Percentiles rank a stretch among this genome's conserved stretches.
Evolutionary conservation across 2,113 vertebrate genomes (phyloP).

Genomic region (Dicerorhinus sumatrensis): DNA sequence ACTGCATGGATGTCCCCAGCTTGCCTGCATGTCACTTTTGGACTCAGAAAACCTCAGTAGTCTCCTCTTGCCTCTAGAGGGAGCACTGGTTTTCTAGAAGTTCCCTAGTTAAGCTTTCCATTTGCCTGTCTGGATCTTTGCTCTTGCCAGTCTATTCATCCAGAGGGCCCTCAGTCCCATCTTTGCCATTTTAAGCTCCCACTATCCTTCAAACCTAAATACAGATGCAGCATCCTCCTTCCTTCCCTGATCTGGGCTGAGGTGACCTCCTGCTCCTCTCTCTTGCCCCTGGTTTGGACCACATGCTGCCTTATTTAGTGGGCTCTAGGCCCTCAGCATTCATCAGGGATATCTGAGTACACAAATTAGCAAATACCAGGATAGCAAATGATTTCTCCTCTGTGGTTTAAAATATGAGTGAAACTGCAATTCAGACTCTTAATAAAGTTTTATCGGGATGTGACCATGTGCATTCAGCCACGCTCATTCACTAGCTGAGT

Average conservation of each 20-base stretch:
- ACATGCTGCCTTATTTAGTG: not conserved
- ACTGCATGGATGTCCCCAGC: not conserved
- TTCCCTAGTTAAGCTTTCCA: not conserved
- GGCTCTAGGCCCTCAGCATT: not conserved
- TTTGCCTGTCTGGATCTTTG: not conserved
- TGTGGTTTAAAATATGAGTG: conserved; percentile 48
- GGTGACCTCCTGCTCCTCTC: not conserved
- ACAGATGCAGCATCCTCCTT: not conserved
- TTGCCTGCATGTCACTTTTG: not conserved
- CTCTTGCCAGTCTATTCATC: not conserved
- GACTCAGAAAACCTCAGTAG: not conserved
- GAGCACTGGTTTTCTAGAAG: not conserved
- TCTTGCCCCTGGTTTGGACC: not conserved
- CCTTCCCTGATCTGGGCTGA: not conserved
- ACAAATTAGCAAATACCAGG: not conserved
- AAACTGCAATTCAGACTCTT: conserved; percentile 1
- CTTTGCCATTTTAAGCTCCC: conserved; percentile 31
- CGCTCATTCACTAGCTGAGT: not conserved
- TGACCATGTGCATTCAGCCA: not conserved
- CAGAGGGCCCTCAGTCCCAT: not conserved
- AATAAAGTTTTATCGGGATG: not conserved
- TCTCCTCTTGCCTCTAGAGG: not conserved
- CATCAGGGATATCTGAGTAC: not conserved
- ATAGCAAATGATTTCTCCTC: not conserved
- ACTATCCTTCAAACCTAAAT: not conserved